Evolutionary conservation across 2,113 vertebrate genomes (phyloP).

Genomic region (Gymnocephalus cernua): DNA sequence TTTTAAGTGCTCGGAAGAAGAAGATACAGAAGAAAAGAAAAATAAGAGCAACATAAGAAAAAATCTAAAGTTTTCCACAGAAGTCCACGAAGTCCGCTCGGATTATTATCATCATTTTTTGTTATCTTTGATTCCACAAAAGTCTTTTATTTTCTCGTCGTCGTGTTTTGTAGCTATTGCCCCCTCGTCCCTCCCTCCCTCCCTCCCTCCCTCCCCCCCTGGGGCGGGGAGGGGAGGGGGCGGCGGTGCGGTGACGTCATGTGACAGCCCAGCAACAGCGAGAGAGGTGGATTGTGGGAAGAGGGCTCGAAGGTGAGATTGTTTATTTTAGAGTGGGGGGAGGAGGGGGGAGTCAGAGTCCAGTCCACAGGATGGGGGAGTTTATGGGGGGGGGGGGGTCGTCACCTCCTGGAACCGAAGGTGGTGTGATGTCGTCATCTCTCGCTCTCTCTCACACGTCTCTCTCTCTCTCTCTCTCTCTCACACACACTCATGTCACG

Average conservation of each 20-base stretch:
- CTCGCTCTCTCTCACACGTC: constrained; percentile 92
- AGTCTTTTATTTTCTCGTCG: constrained; percentile 45
- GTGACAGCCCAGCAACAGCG: constrained; percentile 65
- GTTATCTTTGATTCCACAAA: constrained; percentile 43
- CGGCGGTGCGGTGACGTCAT: constrained; percentile 53
- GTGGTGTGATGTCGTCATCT: constrained; percentile 94
- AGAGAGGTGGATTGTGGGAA: constrained; percentile 54
- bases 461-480: constrained; percentile 78
- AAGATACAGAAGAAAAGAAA: constrained; percentile 41
- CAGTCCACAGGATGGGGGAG: constrained; percentile 52
- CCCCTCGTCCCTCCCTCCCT: constrained; percentile 22
- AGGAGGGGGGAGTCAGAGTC: constrained; percentile 69
- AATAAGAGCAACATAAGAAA: constrained; percentile 48
- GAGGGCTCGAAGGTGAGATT: constrained; percentile 13
- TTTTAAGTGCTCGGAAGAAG: constrained; percentile 63
- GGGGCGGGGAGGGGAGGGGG: constrained; percentile 27
- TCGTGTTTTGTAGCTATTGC: not conserved
- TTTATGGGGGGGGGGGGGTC: constrained; percentile 49
- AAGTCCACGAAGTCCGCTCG: constrained; percentile 69
- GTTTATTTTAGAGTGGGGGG: not conserved
- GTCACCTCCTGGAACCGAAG: constrained; percentile 86
- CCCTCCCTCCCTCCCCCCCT: not conserved
- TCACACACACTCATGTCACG: constrained; percentile 80
- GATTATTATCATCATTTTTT: too few species aligned
- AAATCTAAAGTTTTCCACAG: constrained; percentile 62